Evolutionary conservation across 2,113 vertebrate genomes (phyloP).

Genomic region (Holacanthus passer): DNA sequence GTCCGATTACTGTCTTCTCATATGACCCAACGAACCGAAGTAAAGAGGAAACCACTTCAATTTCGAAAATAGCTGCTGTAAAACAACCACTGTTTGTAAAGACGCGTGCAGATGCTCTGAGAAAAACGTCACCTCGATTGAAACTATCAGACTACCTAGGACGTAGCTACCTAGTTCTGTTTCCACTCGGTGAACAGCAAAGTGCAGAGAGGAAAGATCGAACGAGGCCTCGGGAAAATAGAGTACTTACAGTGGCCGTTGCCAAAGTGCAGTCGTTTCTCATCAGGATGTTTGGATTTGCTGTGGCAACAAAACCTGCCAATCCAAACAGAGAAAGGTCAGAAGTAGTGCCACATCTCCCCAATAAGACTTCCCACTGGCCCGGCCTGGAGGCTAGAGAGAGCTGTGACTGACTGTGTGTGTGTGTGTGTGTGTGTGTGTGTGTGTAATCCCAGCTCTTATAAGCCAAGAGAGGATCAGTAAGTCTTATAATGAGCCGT

Average conservation of each 20-base stretch:
- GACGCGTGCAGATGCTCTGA: conserved; percentile 6
- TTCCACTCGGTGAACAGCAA: not conserved
- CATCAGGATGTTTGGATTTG: conserved; percentile 95
- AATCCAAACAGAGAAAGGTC: conserved; percentile 77
- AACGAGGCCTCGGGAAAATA: conserved; percentile 17
- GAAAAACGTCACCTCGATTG: not conserved
- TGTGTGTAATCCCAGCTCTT: conserved; percentile 71
- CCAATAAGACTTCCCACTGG: conserved; percentile 56
- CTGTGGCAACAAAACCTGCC: conserved; percentile 95
- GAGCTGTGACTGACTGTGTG: conserved; percentile 12
- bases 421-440: conserved; percentile 22
- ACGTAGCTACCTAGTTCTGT: conserved; percentile 5
- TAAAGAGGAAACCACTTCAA: conserved; percentile 43
- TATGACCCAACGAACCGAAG: conserved; percentile 41
- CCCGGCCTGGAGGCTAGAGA: conserved; percentile 38
- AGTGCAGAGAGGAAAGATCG: conserved; percentile 1
- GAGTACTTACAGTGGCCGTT: conserved; percentile 95
- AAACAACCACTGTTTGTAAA: conserved; percentile 7
- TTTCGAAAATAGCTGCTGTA: conserved; percentile 11
- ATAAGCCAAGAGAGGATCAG: conserved; percentile 75
- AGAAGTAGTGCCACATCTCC: conserved; percentile 65
- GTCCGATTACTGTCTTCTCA: conserved; percentile 52
- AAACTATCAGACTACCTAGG: conserved; percentile 5
- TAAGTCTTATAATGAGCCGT: conserved; percentile 77
- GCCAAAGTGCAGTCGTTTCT: conserved; percentile 97